Evolutionary conservation across 2,113 vertebrate genomes (phyloP).

Genomic region (Melanostigma gelatinosum): DNA sequence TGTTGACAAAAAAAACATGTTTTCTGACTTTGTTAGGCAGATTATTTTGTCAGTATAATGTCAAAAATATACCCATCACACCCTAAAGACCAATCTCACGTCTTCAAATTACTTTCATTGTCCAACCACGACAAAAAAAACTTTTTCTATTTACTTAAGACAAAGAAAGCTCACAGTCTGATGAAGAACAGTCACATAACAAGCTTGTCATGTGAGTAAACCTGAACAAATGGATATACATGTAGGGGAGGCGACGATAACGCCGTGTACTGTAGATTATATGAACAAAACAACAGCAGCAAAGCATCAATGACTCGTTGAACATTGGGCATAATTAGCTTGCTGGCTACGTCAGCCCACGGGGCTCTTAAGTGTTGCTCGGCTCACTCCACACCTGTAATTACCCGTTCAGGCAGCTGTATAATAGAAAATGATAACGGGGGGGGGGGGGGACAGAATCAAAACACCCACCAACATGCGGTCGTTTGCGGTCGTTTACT

Average conservation of each 20-base stretch:
- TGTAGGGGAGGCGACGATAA: neutral
- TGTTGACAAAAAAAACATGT: conserved; percentile 34
- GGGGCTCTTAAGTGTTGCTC: conserved; percentile 35
- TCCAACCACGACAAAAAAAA: neutral
- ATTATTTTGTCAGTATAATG: neutral
- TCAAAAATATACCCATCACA: neutral
- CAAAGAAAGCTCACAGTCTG: neutral
- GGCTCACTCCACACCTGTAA: conserved; percentile 62
- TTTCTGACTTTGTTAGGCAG: neutral
- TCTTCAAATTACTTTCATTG: neutral
- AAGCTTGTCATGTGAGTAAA: neutral
- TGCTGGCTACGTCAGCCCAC: conserved; percentile 7
- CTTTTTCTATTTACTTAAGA: neutral
- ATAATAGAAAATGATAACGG: conserved; percentile 65
- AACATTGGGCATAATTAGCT: neutral
- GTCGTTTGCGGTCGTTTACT: conserved; percentile 14
- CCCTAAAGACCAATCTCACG: neutral
- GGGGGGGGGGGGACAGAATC: conserved; percentile 17
- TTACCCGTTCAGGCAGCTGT: conserved; percentile 60
- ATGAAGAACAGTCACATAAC: neutral
- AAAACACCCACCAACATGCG: conserved; percentile 52
- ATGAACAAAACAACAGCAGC: neutral
- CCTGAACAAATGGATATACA: neutral
- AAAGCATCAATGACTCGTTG: neutral
- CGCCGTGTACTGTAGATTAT: neutral